Evolutionary conservation across 2,888 invertebrate species (phyloP).

Genomic region (Blastobasis lacticolella): DNA sequence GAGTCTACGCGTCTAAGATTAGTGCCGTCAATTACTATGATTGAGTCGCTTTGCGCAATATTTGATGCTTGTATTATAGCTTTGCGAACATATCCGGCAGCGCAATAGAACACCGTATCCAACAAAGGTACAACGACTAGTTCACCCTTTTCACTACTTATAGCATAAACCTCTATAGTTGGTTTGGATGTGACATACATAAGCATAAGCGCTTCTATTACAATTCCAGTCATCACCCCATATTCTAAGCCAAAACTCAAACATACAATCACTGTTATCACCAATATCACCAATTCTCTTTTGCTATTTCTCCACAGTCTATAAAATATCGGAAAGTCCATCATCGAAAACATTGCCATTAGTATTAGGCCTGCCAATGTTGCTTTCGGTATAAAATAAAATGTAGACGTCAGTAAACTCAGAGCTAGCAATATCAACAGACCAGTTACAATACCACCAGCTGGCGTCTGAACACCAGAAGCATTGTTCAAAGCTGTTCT

Average conservation of each 20-base stretch:
- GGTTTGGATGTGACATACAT: constrained; percentile 48
- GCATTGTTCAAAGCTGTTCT: constrained; percentile 92
- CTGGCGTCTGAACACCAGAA: constrained; percentile 89
- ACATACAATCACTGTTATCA: constrained; percentile 39
- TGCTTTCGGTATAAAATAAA: constrained; percentile 89
- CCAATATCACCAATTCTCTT: constrained; percentile 46
- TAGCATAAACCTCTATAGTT: constrained; percentile 25
- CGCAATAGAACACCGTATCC: constrained; percentile 49
- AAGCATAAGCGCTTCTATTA: constrained; percentile 44
- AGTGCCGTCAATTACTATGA: constrained; percentile 46
- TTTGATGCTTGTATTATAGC: constrained; percentile 29
- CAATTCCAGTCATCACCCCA: constrained; percentile 50
- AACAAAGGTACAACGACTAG: constrained; percentile 36
- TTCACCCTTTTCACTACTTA: constrained; percentile 33
- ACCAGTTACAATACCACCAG: constrained; percentile 86
- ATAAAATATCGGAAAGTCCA: constrained; percentile 77
- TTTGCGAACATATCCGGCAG: constrained; percentile 50
- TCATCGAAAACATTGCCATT: constrained; percentile 90
- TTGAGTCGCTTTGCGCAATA: constrained; percentile 18
- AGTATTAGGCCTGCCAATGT: constrained; percentile 92
- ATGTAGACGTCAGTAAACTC: constrained; percentile 85
- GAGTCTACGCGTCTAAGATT: constrained; percentile 46
- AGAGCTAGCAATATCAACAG: constrained; percentile 84
- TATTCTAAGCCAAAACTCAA: constrained; percentile 50
- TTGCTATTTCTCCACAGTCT: constrained; percentile 88